These are phyloP conservation scores for Iguana delicatissima DNA, from an alignment of 2,797 vertebrate species.

Conservation along the genomic window DNA sequence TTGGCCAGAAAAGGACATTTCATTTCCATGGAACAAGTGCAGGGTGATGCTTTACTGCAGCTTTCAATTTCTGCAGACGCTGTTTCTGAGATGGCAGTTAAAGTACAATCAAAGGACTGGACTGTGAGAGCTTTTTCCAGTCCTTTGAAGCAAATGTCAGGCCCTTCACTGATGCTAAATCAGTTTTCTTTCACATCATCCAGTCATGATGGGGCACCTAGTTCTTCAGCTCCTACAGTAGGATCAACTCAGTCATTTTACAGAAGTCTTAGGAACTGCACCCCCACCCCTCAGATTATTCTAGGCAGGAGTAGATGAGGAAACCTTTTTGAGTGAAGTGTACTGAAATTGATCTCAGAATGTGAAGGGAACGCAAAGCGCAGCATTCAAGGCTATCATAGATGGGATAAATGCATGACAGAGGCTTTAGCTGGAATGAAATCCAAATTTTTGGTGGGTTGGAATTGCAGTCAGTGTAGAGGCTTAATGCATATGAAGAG, in stretches of 20 bases:
- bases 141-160: not conserved
- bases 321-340: not conserved
- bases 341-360: not conserved
- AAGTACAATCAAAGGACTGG: not conserved
- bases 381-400: not conserved
- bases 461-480: not conserved
- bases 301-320: not conserved
- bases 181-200: not conserved
- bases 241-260: constrained; percentile 1
- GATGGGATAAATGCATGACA: not conserved
- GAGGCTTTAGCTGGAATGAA: not conserved
- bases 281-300: not conserved
- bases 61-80: not conserved
- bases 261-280: not conserved
- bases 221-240: not conserved
- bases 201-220: not conserved
- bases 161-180: not conserved
- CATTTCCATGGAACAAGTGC: not conserved
- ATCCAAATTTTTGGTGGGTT: not conserved
- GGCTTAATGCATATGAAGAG: not conserved
- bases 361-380: not conserved
- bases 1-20: not conserved
- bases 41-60: not conserved
- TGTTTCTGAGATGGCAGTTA: not conserved
- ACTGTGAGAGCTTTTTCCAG: not conserved